A percentile compares a stretch with the other conserved stretches of the same genome.
phyloP scores from a whole-genome alignment of 2,797 vertebrate genomes.

The Luscinia megarhynchos region DNA sequence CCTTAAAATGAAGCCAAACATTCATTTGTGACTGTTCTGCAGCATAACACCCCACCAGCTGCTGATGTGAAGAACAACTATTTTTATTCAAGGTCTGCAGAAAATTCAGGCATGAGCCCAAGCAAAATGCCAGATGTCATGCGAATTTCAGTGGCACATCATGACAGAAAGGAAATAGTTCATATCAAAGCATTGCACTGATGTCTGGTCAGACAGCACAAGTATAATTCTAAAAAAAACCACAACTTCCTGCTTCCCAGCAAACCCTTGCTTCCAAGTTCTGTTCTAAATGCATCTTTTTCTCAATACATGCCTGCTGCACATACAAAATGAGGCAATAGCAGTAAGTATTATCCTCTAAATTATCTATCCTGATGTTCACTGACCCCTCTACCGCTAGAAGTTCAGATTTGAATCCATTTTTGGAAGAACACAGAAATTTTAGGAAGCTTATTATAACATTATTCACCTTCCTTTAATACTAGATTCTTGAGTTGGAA shows the following conservation, averaged over 20 bases:
- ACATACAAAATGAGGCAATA: fast-evolving
- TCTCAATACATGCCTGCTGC: background rate
- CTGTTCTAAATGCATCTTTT: background rate
- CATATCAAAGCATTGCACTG: background rate
- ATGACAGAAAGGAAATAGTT: background rate
- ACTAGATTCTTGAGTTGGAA: background rate
- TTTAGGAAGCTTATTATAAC: background rate
- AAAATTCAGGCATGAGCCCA: constrained; percentile 7
- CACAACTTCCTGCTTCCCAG: background rate
- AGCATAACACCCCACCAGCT: background rate
- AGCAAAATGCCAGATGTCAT: constrained; percentile 29
- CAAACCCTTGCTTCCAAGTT: background rate
- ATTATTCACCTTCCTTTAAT: background rate
- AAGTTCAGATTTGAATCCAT: background rate
- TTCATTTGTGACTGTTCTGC: background rate
- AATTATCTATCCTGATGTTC: background rate
- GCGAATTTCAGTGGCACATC: background rate
- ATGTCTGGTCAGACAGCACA: background rate
- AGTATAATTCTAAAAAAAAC: background rate
- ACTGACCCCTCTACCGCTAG: background rate
- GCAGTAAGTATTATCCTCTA: background rate
- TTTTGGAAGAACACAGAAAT: background rate
- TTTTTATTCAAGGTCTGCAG: background rate
- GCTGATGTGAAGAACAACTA: background rate
- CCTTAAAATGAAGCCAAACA: background rate